Base-by-base conservation (phyloP, 2,113 vertebrate genomes). In the Nestor notabilis region DNA sequence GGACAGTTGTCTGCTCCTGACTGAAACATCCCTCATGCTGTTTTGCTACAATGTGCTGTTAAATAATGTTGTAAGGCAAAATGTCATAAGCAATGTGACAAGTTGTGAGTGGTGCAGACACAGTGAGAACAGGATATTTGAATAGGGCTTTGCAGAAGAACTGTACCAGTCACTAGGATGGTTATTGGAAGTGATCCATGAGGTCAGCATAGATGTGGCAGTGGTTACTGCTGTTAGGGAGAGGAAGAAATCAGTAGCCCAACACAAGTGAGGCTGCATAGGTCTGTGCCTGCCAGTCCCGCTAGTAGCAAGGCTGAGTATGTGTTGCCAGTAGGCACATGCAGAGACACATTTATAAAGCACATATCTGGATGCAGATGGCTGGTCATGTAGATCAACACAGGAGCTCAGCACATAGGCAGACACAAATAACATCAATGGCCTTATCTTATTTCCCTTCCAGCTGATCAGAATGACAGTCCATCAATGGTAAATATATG, bases 141-240 rank as follows among this genome's bases (percentile, higher is more conserved):
- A 37, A 55, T 56, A 69, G 17, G 12, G 2, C 3, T 1, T 61
- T 0, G 0, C 29, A 55, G 69, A 23, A 92, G 29, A 90, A 28
- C 11, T 29, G 35, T 39, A 46, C 24, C 28, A 16, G 15, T 61
- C 31, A 31, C 50, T 44, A 24, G 17, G 25, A 71, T 71, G 46
- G 21, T 53, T 74, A 78, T 1, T 61, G 25, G 31, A 87, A 56
- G n/a, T 18, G 31, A 56, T 61, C 13, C 43, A 21, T 33, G 65
- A 61, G 15, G 77, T 49, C 49, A 69, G 4, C 9, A 16, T 37
- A 49, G 31, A 23, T n/a, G 24, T 65, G 33, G 43, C 52, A 35
- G n/a, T 41, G 11, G 13, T 69, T 39, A 13, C 50, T 69, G 41
- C 53, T 41, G 49, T n/a, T 60, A 44, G 69, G 25, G 64, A 70